Evolutionary conservation across 2,113 vertebrate species (phyloP).

Genomic region (Cichladusa arquata): DNA sequence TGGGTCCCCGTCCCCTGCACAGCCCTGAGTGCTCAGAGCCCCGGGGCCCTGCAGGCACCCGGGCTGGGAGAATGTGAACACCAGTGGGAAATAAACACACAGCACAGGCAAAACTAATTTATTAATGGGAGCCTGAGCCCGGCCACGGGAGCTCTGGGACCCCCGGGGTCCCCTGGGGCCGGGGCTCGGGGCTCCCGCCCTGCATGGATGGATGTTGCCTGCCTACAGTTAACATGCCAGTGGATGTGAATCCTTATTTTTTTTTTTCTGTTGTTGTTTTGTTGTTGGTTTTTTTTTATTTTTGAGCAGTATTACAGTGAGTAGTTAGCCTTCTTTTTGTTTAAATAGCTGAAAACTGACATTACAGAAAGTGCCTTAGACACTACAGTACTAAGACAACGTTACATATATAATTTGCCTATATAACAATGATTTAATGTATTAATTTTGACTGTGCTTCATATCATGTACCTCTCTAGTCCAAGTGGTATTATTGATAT

Average conservation of each 20-base stretch:
- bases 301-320: conserved; percentile 72
- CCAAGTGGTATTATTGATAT: conserved; percentile 76
- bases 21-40: neutral
- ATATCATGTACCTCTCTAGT: conserved; percentile 78
- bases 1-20: neutral
- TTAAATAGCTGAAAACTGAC: conserved; percentile 76
- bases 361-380: conserved; percentile 97
- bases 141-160: neutral
- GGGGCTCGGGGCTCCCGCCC: neutral
- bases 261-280: neutral
- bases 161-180: neutral
- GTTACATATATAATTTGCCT: conserved; percentile 80
- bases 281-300: neutral
- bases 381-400: conserved; percentile 93
- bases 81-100: neutral
- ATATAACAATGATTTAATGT: conserved; percentile 76
- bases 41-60: neutral
- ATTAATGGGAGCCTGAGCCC: neutral
- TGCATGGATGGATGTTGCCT: conserved; percentile 34
- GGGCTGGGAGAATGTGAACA: neutral
- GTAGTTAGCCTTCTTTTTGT: conserved; percentile 71
- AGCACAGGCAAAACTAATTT: conserved; percentile 28
- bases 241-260: conserved; percentile 64
- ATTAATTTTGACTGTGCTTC: conserved; percentile 80
- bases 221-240: conserved; percentile 70